phyloP scores from a whole-genome alignment of 2,888 invertebrate species.

The Eupithecia vulgata region DNA sequence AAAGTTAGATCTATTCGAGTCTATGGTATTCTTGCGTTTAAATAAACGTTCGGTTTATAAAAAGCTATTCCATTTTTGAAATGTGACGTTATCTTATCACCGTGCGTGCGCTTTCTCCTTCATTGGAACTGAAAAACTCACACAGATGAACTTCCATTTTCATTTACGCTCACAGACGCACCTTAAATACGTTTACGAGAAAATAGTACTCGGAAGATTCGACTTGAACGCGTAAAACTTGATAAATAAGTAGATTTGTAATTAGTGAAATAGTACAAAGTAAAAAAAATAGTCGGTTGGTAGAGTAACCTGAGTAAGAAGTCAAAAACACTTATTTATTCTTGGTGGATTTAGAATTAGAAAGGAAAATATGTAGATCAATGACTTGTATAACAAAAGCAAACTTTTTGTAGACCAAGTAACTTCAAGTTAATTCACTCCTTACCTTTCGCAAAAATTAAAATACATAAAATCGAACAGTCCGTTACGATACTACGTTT shows the following conservation, averaged over 20 bases:
- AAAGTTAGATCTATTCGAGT: neutral
- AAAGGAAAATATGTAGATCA: constrained; percentile 18
- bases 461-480: constrained; percentile 76
- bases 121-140: constrained; percentile 58
- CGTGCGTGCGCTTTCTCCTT: constrained; percentile 70
- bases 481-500: constrained; percentile 69
- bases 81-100: constrained; percentile 58
- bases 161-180: constrained; percentile 42
- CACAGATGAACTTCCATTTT: constrained; percentile 51
- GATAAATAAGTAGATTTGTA: neutral
- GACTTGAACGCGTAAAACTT: neutral
- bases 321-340: neutral
- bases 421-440: constrained; percentile 60
- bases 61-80: constrained; percentile 70
- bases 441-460: constrained; percentile 65
- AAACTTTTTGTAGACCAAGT: constrained; percentile 40
- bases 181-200: constrained; percentile 21
- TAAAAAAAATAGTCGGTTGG: neutral
- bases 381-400: constrained; percentile 24
- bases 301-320: neutral
- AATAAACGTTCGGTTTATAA: neutral
- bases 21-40: neutral
- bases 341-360: neutral
- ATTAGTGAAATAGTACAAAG: neutral
- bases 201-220: constrained; percentile 6